Evolutionary conservation across 2,113 vertebrate species (phyloP), one percentile per base, ranked within the genome.

Genomic region (Callorhinus ursinus): DNA sequence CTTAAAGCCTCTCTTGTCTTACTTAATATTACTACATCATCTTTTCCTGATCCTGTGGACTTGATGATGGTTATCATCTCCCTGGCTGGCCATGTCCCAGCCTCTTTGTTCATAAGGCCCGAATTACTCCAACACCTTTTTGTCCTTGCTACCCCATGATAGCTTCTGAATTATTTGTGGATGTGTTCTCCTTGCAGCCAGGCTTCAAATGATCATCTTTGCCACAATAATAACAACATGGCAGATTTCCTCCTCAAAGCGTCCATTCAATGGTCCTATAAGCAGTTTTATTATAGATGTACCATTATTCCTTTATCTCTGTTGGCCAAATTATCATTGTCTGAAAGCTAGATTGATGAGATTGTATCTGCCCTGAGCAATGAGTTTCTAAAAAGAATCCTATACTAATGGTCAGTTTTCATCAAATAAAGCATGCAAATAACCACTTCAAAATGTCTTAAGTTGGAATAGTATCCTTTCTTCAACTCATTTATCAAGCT

Each of bases 401-500:
- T 36, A 61, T 15, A 61, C 15, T 59, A 93, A 80, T 9, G 42
- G 26, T 86, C 80, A 4, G 67, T 61, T 87, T 90, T 74, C n/a
- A 90, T 81, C 49, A 59, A 93, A 82, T 81, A 67, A 90, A 91
- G 5, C 39, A 61, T 69, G 19, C 65, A 93, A 90, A 42, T 61
- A 86, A 82, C 28, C 39, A 46, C 81, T 93, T 87, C 90, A 90
- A 97, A 95, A 76, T 71, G 31, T 67, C 57, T 76, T 82, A 28
- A 90, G 28, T 39, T 82, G 21, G 82, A 93, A 87, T 24, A 11
- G 28, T 36, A 42, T 28, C 42, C 15, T 72, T 88, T 90, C 71
- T 49, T n/a, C 82, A 88, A 84, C 18, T 94, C 39, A 86, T 72
- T 49, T 76, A 22, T 88, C n/a, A 71, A 94, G 21, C 26, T 53